These are phyloP conservation scores for Babylonia areolata DNA, from an alignment of 1,140 invertebrate genomes.

Conservation along the genomic window DNA sequence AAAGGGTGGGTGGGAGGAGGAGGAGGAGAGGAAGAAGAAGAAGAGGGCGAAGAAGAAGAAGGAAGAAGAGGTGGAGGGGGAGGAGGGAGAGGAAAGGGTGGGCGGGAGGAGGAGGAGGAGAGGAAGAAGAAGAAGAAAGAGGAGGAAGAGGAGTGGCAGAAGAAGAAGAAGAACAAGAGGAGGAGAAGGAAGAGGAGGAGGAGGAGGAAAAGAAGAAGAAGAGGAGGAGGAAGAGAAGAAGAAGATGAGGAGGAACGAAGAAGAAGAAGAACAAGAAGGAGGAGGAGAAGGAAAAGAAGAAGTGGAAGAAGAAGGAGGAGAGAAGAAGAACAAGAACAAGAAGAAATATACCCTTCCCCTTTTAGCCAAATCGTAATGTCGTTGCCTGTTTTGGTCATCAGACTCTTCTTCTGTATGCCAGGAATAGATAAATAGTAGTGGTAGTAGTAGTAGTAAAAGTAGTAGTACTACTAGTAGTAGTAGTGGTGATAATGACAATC, in stretches of 20 bases:
- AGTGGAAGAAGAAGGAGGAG: neutral
- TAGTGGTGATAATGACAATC: too few relatives aligned
- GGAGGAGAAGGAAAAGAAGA: neutral
- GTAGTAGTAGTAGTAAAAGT: too few relatives aligned
- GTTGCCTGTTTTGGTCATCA: too few relatives aligned
- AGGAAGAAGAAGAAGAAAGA: neutral
- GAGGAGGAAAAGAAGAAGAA: neutral
- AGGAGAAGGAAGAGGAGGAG: neutral
- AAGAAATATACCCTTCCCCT: too few relatives aligned
- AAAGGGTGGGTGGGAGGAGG: neutral
- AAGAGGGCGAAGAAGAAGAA: neutral
- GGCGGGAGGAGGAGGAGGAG: neutral
- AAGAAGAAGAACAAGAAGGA: neutral
- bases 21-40: neutral
- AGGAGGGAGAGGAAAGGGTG: neutral
- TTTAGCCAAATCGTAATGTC: too few relatives aligned
- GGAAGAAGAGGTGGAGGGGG: neutral
- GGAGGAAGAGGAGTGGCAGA: neutral
- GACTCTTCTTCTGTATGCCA: too few relatives aligned
- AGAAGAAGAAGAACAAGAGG: neutral
- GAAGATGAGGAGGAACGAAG: neutral
- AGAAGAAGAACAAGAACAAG: neutral
- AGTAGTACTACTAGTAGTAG: too few relatives aligned
- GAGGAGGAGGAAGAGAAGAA: neutral
- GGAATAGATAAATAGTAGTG: too few relatives aligned